Conservation (phyloP, 2,888 invertebrate genomes). For the Stenchaetothrips biformis region DNA sequence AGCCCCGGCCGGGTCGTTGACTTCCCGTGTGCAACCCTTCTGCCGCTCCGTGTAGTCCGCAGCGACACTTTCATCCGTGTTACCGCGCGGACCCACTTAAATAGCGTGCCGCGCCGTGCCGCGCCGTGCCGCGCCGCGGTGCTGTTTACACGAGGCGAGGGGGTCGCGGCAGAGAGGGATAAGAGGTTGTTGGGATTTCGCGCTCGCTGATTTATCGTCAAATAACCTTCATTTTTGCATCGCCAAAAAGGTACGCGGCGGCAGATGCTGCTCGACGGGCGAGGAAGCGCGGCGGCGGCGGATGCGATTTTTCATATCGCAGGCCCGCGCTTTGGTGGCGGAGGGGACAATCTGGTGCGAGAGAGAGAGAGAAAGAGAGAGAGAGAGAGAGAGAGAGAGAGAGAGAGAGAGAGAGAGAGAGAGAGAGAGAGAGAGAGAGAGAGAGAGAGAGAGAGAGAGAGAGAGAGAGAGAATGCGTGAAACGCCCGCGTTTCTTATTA, state of each 20-base stretch:
- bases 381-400: too few relatives aligned
- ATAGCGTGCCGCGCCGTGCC: not conserved
- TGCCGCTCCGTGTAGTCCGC: not conserved
- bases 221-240: constrained; percentile 25
- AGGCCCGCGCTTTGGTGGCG: too few relatives aligned
- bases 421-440: too few relatives aligned
- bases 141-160: constrained; percentile 11
- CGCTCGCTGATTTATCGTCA: constrained; percentile 15
- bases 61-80: constrained; percentile 6
- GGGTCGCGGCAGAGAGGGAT: not conserved
- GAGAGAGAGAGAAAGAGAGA: too few relatives aligned
- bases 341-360: too few relatives aligned
- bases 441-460: too few relatives aligned
- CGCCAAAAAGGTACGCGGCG: constrained; percentile 13
- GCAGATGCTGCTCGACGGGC: not conserved
- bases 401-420: too few relatives aligned
- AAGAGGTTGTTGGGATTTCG: constrained; percentile 20
- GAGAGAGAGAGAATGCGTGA: too few relatives aligned
- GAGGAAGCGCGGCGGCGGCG: too few relatives aligned
- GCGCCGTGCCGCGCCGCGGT: too few relatives aligned
- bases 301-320: constrained; percentile 15
- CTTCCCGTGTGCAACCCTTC: not conserved
- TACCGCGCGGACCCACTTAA: not conserved
- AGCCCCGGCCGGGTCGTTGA: not conserved
- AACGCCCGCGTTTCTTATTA: not conserved